These are phyloP conservation scores for Nebria ingens DNA, from an alignment of 1,140 invertebrate genomes.

Conservation along the genomic window DNA sequence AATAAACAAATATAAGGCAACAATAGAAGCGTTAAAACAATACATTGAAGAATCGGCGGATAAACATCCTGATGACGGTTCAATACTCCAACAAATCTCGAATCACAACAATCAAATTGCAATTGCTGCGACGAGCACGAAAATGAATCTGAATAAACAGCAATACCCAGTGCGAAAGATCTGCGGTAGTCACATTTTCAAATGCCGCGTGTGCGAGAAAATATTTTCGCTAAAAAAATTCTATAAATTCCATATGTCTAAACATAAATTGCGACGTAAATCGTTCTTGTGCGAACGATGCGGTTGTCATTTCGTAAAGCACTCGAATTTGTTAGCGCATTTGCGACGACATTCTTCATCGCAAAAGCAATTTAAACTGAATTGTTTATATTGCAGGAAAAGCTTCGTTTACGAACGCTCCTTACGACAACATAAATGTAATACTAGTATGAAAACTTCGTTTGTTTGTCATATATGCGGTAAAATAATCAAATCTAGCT, in stretches of 20 bases:
- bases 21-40: constrained; percentile 3
- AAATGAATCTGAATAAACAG: constrained; percentile 16
- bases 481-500: constrained; percentile 18
- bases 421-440: not conserved
- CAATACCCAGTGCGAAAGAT: constrained; percentile 16
- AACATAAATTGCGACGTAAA: constrained; percentile 17
- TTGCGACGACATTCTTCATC: constrained; percentile 2
- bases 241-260: constrained; percentile 15
- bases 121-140: too few relatives aligned
- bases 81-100: not conserved
- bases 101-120: not conserved
- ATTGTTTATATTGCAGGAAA: constrained; percentile 14
- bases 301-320: constrained; percentile 15
- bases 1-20: constrained; percentile 21
- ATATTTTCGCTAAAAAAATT: constrained; percentile 16
- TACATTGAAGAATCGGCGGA: not conserved
- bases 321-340: not conserved
- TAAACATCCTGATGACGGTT: not conserved
- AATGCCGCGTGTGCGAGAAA: constrained; percentile 18
- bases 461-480: constrained; percentile 19
- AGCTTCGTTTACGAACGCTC: not conserved
- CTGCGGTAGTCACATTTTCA: constrained; percentile 14
- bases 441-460: not conserved
- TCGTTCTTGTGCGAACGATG: constrained; percentile 19
- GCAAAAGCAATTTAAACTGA: constrained; percentile 10